Percentiles rank a stretch among this genome's conserved stretches.
Conservation (phyloP, 1,140 invertebrate species). For the Drosophila sechellia region DNA sequence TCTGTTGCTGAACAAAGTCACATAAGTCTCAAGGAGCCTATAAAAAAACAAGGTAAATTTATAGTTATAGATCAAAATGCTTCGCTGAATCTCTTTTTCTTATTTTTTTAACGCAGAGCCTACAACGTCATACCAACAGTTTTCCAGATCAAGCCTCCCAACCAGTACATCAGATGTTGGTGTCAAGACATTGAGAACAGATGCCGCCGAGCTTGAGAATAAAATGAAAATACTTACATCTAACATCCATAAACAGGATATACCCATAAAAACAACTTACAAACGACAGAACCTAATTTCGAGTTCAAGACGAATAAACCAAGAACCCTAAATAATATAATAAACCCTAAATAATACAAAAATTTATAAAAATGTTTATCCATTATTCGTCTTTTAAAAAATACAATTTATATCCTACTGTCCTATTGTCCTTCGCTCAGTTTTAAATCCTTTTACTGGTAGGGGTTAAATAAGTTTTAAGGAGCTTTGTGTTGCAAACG, state of each 20-base stretch:
- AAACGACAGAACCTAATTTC: conserved; percentile 92
- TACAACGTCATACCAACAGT: neutral
- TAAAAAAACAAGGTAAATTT: neutral
- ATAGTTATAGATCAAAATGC: neutral
- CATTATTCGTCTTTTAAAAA: neutral
- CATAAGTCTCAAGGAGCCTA: neutral
- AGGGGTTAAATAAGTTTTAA: too few relatives aligned
- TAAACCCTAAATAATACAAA: neutral
- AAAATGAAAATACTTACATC: conserved; percentile 83
- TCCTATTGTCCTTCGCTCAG: too few relatives aligned
- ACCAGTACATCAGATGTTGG: conserved; percentile 88
- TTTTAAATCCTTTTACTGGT: too few relatives aligned
- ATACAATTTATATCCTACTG: neutral
- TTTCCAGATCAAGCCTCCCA: conserved; percentile 84
- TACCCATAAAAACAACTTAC: conserved; percentile 86
- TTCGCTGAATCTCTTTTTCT: neutral
- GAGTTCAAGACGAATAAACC: conserved; percentile 85
- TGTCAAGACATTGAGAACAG: conserved; percentile 87
- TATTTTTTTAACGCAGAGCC: conserved; percentile 10
- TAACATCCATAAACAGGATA: conserved; percentile 13
- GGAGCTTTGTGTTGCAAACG: too few relatives aligned
- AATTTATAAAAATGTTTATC: neutral
- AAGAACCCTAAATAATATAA: conserved; percentile 81
- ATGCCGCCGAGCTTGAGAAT: conserved; percentile 89
- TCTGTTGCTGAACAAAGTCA: neutral